phyloP scores from a whole-genome alignment of 2,113 vertebrate genomes.

The Crotalus helleri region DNA sequence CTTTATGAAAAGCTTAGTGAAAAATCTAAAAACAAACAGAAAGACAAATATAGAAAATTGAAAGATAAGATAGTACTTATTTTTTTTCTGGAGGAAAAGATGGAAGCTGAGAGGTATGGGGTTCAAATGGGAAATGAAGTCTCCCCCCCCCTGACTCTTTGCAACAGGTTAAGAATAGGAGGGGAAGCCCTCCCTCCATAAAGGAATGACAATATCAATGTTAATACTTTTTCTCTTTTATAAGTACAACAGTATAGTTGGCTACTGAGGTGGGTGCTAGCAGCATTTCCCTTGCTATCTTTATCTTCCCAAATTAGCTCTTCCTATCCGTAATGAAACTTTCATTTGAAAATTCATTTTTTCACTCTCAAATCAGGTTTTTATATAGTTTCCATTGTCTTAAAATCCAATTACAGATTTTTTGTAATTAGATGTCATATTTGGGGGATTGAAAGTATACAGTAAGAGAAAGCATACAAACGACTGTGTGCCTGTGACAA shows the following conservation, averaged over 20 bases:
- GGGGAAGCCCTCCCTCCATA: neutral
- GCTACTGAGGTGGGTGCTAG: neutral
- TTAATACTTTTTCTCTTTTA: neutral
- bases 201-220: neutral
- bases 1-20: neutral
- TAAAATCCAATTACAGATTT: neutral
- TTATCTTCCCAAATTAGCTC: neutral
- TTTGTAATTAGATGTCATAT: neutral
- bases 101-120: neutral
- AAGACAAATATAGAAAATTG: neutral
- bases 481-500: neutral
- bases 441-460: neutral
- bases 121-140: neutral
- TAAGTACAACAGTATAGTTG: neutral
- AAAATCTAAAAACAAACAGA: neutral
- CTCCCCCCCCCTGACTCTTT: neutral
- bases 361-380: neutral
- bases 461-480: neutral
- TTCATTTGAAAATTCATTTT: neutral
- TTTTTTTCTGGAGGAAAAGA: neutral
- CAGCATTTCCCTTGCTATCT: neutral
- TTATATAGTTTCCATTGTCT: neutral
- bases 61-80: neutral
- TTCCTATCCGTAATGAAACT: neutral
- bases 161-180: neutral